These are phyloP conservation scores for Copidosoma aretas DNA, from an alignment of 2,888 invertebrate genomes.

Conservation along the genomic window DNA sequence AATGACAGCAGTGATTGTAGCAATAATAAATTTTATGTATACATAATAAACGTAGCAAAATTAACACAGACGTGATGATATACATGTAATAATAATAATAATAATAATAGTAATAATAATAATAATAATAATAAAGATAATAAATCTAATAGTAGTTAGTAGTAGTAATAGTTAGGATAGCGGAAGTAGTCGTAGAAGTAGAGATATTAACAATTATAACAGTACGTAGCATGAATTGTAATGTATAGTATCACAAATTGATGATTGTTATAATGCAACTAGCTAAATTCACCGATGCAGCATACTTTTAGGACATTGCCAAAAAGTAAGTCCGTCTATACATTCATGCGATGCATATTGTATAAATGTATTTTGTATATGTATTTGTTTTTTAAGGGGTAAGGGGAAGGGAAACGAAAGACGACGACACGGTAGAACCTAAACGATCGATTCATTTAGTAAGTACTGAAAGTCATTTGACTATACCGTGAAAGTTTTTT, in stretches of 20 bases:
- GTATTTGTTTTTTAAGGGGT: conserved; percentile 7
- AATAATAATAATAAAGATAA: conserved; percentile 27
- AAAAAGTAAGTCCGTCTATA: conserved; percentile 23
- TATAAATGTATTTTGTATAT: conserved; percentile 18
- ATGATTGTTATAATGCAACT: conserved; percentile 46
- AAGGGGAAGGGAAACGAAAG: conserved; percentile 15
- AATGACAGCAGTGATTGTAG: conserved; percentile 26
- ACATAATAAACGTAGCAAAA: conserved; percentile 37
- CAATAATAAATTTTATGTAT: conserved; percentile 3
- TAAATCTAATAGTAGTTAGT: conserved; percentile 26
- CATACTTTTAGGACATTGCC: conserved; percentile 32
- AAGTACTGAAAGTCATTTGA: no score
- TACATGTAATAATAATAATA: conserved; percentile 23
- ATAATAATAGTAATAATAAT: conserved; percentile 25
- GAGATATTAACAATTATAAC: conserved; percentile 42
- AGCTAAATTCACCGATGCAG: conserved; percentile 40
- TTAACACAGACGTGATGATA: conserved; percentile 37
- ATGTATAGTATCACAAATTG: conserved; percentile 53
- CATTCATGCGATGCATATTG: conserved; percentile 23
- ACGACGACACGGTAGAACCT: conserved; percentile 38
- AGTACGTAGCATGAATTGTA: conserved; percentile 32
- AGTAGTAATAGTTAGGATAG: conserved; percentile 26
- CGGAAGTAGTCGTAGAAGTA: conserved; percentile 21
- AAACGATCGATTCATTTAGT: conserved; percentile 25
- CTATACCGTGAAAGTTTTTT: no score